These are phyloP conservation scores for Siphlonurus alternatus DNA, from an alignment of 2,888 invertebrate genomes.

Conservation along the genomic window DNA sequence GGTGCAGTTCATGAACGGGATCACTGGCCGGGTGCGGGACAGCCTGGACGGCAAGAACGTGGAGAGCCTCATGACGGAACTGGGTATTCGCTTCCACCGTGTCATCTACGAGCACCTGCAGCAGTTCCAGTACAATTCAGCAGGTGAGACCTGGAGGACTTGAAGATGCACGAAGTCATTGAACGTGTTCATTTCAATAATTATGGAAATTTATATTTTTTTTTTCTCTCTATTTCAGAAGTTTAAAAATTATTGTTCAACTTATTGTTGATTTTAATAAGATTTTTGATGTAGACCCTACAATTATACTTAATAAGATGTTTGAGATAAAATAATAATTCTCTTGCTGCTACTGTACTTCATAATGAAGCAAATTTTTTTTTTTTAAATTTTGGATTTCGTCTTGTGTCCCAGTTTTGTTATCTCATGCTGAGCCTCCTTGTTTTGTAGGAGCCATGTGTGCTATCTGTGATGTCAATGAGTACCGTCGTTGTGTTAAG, in stretches of 20 bases:
- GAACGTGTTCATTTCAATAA: background rate
- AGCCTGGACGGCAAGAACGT: slow-evolving; percentile 88
- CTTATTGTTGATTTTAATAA: background rate
- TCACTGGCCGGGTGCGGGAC: slow-evolving; percentile 58
- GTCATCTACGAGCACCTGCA: slow-evolving; percentile 88
- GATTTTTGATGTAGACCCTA: no score
- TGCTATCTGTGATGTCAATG: slow-evolving; percentile 95
- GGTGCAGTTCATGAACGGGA: slow-evolving; percentile 60
- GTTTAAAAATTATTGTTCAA: slow-evolving; percentile 6
- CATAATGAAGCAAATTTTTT: no score
- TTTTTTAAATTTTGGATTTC: no score
- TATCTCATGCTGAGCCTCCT: no score
- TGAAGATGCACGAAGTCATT: background rate
- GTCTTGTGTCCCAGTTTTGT: no score
- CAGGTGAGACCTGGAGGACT: slow-evolving; percentile 49
- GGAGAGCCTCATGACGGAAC: slow-evolving; percentile 66
- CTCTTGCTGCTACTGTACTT: no score
- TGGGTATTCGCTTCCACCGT: slow-evolving; percentile 83
- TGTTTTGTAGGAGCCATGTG: slow-evolving; percentile 72
- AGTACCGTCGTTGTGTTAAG: slow-evolving; percentile 82
- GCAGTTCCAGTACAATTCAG: slow-evolving; percentile 85
- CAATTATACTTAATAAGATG: no score
- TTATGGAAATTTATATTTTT: slow-evolving; percentile 2
- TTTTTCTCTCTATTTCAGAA: background rate
- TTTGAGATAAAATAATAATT: no score